Conservation (phyloP, 1,140 invertebrate species). For the Oreohelix idahoensis region DNA sequence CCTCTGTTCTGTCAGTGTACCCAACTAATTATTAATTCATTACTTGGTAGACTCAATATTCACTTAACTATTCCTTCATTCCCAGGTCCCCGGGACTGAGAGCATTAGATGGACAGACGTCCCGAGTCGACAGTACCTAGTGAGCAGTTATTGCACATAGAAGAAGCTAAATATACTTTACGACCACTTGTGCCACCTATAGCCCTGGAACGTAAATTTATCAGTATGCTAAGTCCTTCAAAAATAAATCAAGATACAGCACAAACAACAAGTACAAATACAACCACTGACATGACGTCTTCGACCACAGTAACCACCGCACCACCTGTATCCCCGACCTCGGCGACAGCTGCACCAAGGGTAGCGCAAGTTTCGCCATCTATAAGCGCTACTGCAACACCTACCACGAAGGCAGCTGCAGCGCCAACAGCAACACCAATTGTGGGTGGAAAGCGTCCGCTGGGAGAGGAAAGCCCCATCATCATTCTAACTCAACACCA, state of each 20-base stretch:
- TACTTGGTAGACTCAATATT: too few species aligned
- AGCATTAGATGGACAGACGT: too few species aligned
- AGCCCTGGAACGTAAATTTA: conserved; percentile 58
- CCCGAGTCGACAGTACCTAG: too few species aligned
- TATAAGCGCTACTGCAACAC: background rate
- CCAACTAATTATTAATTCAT: too few species aligned
- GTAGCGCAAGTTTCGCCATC: conserved; percentile 22
- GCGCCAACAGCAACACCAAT: conserved; percentile 28
- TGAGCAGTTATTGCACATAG: too few species aligned
- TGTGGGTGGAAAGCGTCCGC: conserved; percentile 42
- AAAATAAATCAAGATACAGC: conserved; percentile 18
- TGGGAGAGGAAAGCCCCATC: conserved; percentile 26
- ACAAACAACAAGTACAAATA: conserved; percentile 30
- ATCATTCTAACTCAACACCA: conserved; percentile 25
- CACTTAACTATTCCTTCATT: too few species aligned
- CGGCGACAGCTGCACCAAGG: conserved; percentile 9
- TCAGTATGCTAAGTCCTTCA: conserved; percentile 61
- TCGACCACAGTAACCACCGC: conserved; percentile 15
- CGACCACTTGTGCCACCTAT: too few species aligned
- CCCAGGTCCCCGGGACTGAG: too few species aligned
- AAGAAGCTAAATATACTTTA: too few species aligned
- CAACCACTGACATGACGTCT: conserved; percentile 18
- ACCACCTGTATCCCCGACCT: conserved; percentile 13
- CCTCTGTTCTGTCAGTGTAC: too few species aligned
- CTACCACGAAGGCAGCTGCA: conserved; percentile 35